phyloP scores from a whole-genome alignment of 2,888 invertebrate genomes.

The Odontocolon sp. region DNA sequence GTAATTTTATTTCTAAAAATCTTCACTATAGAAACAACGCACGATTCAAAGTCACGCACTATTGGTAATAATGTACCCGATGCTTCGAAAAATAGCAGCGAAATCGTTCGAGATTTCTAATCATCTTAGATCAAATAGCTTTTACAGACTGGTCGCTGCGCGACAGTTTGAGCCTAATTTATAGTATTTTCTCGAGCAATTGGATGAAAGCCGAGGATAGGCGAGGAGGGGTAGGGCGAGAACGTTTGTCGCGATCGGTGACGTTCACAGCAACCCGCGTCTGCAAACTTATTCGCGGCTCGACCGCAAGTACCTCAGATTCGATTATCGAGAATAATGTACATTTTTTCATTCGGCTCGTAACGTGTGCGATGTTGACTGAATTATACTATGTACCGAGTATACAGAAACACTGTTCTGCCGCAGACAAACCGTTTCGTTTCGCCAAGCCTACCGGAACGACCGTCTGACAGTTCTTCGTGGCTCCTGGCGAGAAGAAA shows the following conservation, averaged over 20 bases:
- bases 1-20: neutral
- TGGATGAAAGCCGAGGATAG: slow-evolving; percentile 60
- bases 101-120: slow-evolving; percentile 58
- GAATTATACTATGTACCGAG: neutral
- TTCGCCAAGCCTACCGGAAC: slow-evolving; percentile 56
- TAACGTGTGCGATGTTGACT: slow-evolving; percentile 3
- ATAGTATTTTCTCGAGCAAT: slow-evolving; percentile 72
- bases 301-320: slow-evolving; percentile 16
- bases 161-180: slow-evolving; percentile 73
- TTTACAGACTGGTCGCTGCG: slow-evolving; percentile 72
- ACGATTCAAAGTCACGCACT: neutral
- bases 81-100: neutral
- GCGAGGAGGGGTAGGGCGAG: slow-evolving; percentile 83
- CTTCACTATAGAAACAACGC: neutral
- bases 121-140: slow-evolving; percentile 67
- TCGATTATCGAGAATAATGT: slow-evolving; percentile 13
- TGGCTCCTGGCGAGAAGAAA: slow-evolving; percentile 61
- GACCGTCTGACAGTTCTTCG: slow-evolving; percentile 62
- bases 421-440: slow-evolving; percentile 30
- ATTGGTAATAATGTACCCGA: neutral
- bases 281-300: neutral
- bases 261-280: neutral
- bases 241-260: slow-evolving; percentile 68
- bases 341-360: slow-evolving; percentile 10
- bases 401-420: neutral